Base-by-base conservation (phyloP, 2,797 vertebrate genomes). In the Tadarida brasiliensis region DNA sequence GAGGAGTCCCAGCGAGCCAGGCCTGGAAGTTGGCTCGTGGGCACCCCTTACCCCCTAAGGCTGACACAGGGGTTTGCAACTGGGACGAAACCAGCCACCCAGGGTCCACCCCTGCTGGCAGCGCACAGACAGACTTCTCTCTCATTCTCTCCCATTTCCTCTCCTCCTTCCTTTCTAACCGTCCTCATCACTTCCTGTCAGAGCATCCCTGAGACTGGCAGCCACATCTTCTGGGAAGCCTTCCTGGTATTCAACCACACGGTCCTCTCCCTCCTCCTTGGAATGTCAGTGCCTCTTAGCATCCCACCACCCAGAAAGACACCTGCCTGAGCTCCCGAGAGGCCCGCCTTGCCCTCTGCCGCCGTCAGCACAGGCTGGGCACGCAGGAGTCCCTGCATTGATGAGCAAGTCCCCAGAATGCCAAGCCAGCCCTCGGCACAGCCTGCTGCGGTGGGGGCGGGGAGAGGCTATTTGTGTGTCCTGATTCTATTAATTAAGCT, bases 401-500 rank as follows among this genome's bases (percentile, higher is more conserved):
- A 49, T 54, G 78, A 68, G 44, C 19, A 39, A 19, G 11, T 71
- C 77, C 74, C 85, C 77, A 35, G 93, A 95, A 94, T 56, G 77
- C 82, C 95, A 67, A 74, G 77, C 84, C 80, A 63, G 74, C 59
- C 9, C 76, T 26, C 26, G 65, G 81, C 70, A 83, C 33, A 26
- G 65, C 56, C 35, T 14, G 47, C 54, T 51, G 24, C 3, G 0
- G 22, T n/a, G 59, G 76, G 70, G 71, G 57, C 51, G 16, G 80
- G 63, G 44, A 89, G 35, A 73, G 74, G 30, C 63, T 39, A 11
- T 56, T 73, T 63, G 9, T n/a, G 47, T 22, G 33, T 51, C 76
- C 65, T 59, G 88, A 68, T 73, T 86, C 80, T 94, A 59, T 94
- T 82, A 74, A 74, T 78, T 70, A 87, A 76, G 77, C 81, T 87